Percentiles rank a stretch among this genome's conserved stretches.
Conservation (phyloP, 2,888 invertebrate genomes). For the Exephanes ischioxanthus region DNA sequence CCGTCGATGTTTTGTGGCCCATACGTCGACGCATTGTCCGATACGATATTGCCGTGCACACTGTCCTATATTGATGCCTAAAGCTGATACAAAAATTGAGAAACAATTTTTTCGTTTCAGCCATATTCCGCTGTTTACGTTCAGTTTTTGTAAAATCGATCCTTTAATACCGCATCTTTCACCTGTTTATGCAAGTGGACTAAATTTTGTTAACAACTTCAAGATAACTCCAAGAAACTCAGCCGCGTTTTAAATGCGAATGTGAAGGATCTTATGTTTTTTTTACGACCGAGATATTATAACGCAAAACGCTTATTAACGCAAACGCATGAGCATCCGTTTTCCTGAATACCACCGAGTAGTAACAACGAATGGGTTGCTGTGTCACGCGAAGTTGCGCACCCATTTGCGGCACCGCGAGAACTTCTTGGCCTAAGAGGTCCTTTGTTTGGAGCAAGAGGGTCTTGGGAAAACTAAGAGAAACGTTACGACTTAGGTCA, state of each 20-base stretch:
- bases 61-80: not conserved
- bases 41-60: constrained; percentile 18
- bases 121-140: too few relatives aligned
- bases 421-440: not conserved
- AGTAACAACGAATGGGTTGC: constrained; percentile 21
- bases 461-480: constrained; percentile 12
- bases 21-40: constrained; percentile 28
- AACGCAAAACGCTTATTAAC: constrained; percentile 3
- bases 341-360: not conserved
- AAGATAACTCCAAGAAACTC: too few relatives aligned
- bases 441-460: constrained; percentile 4
- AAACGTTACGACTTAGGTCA: not conserved
- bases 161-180: too few relatives aligned
- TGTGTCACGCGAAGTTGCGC: constrained; percentile 1
- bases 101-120: not conserved
- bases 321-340: not conserved
- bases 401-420: not conserved
- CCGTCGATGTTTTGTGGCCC: constrained; percentile 26
- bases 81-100: not conserved
- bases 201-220: too few relatives aligned
- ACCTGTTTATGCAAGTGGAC: too few relatives aligned
- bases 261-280: not conserved
- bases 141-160: too few relatives aligned
- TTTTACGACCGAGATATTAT: not conserved
- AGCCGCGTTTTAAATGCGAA: not conserved